phyloP scores from a whole-genome alignment of 2,113 vertebrate genomes.

The Syngnathoides biaculeatus region DNA sequence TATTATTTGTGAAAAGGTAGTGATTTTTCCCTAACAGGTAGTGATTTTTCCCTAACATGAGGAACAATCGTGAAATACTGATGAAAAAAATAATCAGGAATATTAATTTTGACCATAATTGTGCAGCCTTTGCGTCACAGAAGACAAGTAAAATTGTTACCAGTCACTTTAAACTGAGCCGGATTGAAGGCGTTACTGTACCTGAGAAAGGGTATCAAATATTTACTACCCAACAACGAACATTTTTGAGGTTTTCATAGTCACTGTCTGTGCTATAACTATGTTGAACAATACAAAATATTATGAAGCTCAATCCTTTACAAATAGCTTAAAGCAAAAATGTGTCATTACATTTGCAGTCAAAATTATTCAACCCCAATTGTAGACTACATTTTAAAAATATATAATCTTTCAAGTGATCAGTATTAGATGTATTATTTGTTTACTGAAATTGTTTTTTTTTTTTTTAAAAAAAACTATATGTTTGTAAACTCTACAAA shows the following conservation, averaged over 20 bases:
- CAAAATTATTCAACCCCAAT: neutral
- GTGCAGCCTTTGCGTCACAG: constrained; percentile 3
- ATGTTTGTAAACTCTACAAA: neutral
- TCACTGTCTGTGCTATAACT: neutral
- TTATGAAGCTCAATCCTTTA: neutral
- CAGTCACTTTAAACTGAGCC: constrained; percentile 24
- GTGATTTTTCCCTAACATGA: too few relatives aligned
- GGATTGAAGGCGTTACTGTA: constrained; percentile 32
- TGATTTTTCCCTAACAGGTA: too few relatives aligned
- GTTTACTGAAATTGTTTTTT: neutral
- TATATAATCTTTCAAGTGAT: neutral
- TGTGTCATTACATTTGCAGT: neutral
- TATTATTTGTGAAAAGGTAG: too few relatives aligned
- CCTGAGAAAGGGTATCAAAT: constrained; percentile 52
- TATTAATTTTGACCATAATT: too few relatives aligned
- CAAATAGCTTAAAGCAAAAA: neutral
- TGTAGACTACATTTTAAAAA: neutral
- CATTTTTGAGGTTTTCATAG: constrained; percentile 7
- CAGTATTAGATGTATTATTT: neutral
- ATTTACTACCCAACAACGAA: constrained; percentile 30
- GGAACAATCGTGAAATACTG: too few relatives aligned
- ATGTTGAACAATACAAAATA: neutral
- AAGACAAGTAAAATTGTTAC: constrained; percentile 10
- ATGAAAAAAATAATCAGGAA: too few relatives aligned
- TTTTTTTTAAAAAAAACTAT: neutral